phyloP scores from a whole-genome alignment of 2,113 vertebrate genomes.

The Epinephelus fuscoguttatus region DNA sequence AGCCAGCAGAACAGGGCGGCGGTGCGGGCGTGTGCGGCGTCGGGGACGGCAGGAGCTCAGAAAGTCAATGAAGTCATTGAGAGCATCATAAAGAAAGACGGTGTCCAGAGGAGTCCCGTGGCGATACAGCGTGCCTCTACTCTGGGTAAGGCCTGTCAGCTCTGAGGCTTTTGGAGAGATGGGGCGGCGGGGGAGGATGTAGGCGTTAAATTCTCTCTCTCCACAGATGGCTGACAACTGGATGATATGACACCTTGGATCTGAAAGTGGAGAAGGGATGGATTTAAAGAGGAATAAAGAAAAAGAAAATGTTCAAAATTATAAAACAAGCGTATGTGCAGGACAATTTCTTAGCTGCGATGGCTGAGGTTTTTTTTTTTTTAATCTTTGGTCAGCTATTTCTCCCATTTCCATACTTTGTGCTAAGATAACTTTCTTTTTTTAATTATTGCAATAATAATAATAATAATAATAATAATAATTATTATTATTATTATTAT shows the following conservation, averaged over 20 bases:
- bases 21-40: too few species aligned
- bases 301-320: too few species aligned
- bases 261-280: neutral
- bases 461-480: too few species aligned
- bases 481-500: too few species aligned
- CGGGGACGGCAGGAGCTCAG: neutral
- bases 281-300: neutral
- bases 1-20: neutral
- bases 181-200: neutral
- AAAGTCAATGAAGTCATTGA: neutral
- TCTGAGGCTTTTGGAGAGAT: neutral
- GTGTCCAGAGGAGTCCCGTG: rapidly evolving
- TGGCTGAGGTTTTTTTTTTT: too few species aligned
- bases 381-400: too few species aligned
- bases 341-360: too few species aligned
- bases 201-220: neutral
- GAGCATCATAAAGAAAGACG: neutral
- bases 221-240: neutral
- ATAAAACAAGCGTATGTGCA: too few species aligned
- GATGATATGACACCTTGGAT: neutral
- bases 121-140: rapidly evolving
- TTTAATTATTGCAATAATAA: too few species aligned
- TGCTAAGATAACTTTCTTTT: too few species aligned
- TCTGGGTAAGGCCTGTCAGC: neutral
- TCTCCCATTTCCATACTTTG: too few species aligned